A percentile compares a stretch with the other conserved stretches of the same genome.
Conservation (phyloP, 1,140 invertebrate genomes). For the Saccostrea echinata region DNA sequence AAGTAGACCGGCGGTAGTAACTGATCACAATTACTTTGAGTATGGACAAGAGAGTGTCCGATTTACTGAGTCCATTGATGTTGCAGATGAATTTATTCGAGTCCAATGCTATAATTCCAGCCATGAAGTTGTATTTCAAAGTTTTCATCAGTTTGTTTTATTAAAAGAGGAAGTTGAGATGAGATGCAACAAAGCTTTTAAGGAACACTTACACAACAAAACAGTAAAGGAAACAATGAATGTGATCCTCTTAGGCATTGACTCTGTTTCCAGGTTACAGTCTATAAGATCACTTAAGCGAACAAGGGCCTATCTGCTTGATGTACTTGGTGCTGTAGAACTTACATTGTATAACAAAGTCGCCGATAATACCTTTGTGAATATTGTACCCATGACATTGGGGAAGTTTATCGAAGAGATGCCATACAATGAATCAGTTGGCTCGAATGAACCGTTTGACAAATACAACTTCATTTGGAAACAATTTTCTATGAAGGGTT, state of each 20-base stretch:
- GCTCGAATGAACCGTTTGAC: slow-evolving; percentile 75
- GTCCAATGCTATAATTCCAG: slow-evolving; percentile 69
- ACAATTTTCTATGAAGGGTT: slow-evolving; percentile 79
- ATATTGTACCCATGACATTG: slow-evolving; percentile 78
- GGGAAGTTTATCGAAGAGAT: slow-evolving; percentile 77
- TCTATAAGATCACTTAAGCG: slow-evolving; percentile 90
- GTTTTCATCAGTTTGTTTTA: slow-evolving; percentile 79
- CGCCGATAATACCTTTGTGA: slow-evolving; percentile 79
- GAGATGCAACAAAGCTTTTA: slow-evolving; percentile 52
- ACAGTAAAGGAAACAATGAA: slow-evolving; percentile 69
- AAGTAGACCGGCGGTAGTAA: background rate
- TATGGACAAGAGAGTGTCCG: slow-evolving; percentile 43
- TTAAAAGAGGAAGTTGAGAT: slow-evolving; percentile 76
- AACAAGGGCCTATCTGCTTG: slow-evolving; percentile 77
- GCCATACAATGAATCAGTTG: slow-evolving; percentile 74
- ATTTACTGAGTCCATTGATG: slow-evolving; percentile 53
- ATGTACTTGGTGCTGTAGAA: slow-evolving; percentile 70
- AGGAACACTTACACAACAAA: slow-evolving; percentile 45
- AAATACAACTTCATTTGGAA: slow-evolving; percentile 81
- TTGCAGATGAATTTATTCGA: slow-evolving; percentile 71
- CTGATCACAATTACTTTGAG: slow-evolving; percentile 63
- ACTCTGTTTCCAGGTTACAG: slow-evolving; percentile 92
- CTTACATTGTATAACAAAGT: slow-evolving; percentile 78
- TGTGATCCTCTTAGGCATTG: slow-evolving; percentile 91
- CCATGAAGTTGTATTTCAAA: slow-evolving; percentile 74